These are phyloP conservation scores for Pristionchus pacificus DNA, from an alignment of 1,140 invertebrate species.

Conservation along the genomic window DNA sequence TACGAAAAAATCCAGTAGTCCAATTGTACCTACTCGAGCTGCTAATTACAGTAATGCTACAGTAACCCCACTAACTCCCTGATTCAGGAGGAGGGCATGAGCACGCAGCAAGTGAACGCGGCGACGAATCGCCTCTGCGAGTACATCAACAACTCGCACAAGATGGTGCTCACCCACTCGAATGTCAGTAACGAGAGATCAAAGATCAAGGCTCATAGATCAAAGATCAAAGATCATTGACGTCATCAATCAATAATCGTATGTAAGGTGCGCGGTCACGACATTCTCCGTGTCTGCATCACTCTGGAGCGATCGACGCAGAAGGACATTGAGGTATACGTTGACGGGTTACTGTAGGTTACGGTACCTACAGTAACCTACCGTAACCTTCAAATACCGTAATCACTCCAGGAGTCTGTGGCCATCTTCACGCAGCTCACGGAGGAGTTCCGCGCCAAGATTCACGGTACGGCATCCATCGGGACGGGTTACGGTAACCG, in stretches of 20 bases:
- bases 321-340: not conserved
- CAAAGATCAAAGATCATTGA: not conserved
- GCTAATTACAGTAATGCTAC: no score
- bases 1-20: no score
- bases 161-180: constrained; percentile 13
- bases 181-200: not conserved
- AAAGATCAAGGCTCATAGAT: not conserved
- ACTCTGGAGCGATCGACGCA: not conserved
- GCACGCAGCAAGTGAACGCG: not conserved
- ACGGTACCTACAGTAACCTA: no score
- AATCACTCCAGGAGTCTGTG: no score
- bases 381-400: no score
- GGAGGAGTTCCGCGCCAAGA: no score
- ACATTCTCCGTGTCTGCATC: not conserved
- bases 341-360: no score
- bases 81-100: constrained; percentile 60
- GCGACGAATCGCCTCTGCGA: constrained; percentile 53
- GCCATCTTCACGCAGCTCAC: no score
- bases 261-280: not conserved
- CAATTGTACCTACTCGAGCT: not conserved
- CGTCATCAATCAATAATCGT: not conserved
- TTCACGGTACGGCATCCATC: no score
- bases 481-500: no score
- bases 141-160: constrained; percentile 33
- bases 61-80: no score